Evolutionary conservation across 2,797 vertebrate genomes (phyloP), one percentile per base, ranked within the genome.

Genomic region (Aldrovandia affinis): DNA sequence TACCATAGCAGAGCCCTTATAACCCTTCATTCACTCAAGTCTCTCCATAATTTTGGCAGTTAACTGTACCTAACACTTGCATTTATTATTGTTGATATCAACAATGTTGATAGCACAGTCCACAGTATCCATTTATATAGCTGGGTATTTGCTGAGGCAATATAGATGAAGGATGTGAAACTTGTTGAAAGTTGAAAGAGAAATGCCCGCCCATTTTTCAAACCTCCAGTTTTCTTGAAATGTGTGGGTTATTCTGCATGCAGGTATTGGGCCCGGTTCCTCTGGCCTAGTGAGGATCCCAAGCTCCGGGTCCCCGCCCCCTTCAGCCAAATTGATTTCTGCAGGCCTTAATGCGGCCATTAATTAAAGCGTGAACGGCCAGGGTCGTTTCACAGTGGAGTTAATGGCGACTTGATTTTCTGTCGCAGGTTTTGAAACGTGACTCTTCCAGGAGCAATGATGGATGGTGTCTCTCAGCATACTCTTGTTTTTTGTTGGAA

Each of bases 321-420:
- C 30, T 63, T 28, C 47, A 52, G 63, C 61, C 89, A 80, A 89
- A 92, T 91, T 88, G 93, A 94, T 94, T 85, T 84, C 36, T 10
- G 73, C 85, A 91, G 91, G 92, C 92, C 90, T 85, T 68, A 39
- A 86, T 92, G 89, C 90, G 85, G 90, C 87, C 42, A 87, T 89
- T 94, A 93, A 93, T 94, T 91, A 92, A 92, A 80, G 84, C 89
- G 88, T 90, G 89, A 91, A 89, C 89, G 89, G 89, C 92, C 89
- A 90, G 78, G 83, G 89, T 86, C 87, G 86, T 88, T 86, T 93
- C 91, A 91, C 87, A 55, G 80, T 83, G 85, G 89, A 92, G 93
- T 94, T 94, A 94, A 94, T 93, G 88, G 89, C 83, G 78, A 86
- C 92, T 94, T 93, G 93, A 94, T 93, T 94, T 93, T 92, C 90